Conservation (phyloP, 2,888 invertebrate species). For the Zelleria hepariella region DNA sequence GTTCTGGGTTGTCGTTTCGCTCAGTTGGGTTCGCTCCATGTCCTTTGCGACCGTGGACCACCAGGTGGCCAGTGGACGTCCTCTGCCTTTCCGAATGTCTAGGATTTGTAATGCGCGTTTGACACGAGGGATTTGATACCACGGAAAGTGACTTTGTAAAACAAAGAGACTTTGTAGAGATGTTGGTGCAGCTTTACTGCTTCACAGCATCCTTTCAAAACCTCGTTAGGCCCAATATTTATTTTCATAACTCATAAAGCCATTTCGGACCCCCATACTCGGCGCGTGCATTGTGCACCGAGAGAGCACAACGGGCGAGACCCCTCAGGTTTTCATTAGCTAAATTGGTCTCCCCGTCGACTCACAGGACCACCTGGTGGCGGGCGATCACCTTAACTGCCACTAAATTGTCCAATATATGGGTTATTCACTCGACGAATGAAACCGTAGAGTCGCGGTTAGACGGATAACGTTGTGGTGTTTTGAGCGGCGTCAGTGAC, state of each 20-base stretch:
- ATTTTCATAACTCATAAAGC: not conserved
- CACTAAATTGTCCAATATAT: slow-evolving; percentile 4
- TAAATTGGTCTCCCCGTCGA: slow-evolving; percentile 38
- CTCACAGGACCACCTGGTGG: slow-evolving; percentile 52
- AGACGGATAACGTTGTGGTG: not conserved
- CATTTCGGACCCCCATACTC: not conserved
- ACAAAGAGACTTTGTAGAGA: too few relatives aligned
- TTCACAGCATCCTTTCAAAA: too few relatives aligned
- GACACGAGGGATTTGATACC: too few relatives aligned
- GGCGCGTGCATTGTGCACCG: not conserved
- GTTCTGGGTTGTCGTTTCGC: too few relatives aligned
- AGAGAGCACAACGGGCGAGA: not conserved
- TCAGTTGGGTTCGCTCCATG: too few relatives aligned
- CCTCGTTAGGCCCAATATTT: too few relatives aligned
- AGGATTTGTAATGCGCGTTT: too few relatives aligned
- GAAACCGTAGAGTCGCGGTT: not conserved
- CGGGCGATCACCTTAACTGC: slow-evolving; percentile 35
- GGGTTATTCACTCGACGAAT: not conserved
- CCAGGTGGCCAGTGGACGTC: too few relatives aligned
- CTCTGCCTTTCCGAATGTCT: too few relatives aligned
- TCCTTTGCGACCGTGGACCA: too few relatives aligned
- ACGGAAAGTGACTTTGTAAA: too few relatives aligned
- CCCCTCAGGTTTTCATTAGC: slow-evolving; percentile 24
- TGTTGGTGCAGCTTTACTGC: too few relatives aligned
- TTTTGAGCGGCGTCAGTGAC: not conserved